A percentile compares a stretch with the other conserved stretches of the same genome.
Conservation (phyloP, 2,113 vertebrate genomes). For the Pseudonaja textilis region DNA sequence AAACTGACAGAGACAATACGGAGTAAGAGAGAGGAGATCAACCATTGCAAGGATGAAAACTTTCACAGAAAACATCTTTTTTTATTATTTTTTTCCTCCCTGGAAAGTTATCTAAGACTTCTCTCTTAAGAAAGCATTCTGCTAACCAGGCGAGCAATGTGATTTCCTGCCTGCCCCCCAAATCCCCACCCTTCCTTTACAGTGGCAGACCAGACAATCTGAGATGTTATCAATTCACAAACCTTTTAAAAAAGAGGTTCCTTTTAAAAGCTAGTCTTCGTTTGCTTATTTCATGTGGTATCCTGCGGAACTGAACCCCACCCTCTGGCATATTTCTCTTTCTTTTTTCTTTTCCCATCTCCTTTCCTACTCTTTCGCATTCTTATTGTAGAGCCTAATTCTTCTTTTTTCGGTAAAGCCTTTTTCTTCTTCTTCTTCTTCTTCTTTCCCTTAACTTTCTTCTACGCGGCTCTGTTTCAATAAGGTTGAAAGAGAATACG, state of each 20-base stretch:
- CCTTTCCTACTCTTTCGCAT: slow-evolving; percentile 42
- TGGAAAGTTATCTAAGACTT: neutral
- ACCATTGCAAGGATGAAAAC: neutral
- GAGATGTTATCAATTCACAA: slow-evolving; percentile 73
- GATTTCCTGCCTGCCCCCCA: slow-evolving; percentile 57
- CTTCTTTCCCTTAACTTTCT: slow-evolving; percentile 5
- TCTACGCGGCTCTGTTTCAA: neutral
- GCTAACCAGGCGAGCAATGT: slow-evolving; percentile 23
- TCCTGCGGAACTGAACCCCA: slow-evolving; percentile 59
- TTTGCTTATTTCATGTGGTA: slow-evolving; percentile 73
- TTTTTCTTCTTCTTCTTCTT: neutral
- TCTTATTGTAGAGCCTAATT: slow-evolving; percentile 52
- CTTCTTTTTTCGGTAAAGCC: neutral
- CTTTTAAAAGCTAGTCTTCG: slow-evolving; percentile 71
- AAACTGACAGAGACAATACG: neutral
- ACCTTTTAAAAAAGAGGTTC: slow-evolving; percentile 61
- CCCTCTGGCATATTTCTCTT: slow-evolving; percentile 46
- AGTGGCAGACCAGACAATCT: slow-evolving; percentile 67
- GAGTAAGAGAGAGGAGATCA: neutral
- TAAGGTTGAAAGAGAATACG: neutral
- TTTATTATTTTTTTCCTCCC: neutral
- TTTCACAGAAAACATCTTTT: neutral
- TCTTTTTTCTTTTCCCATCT: neutral
- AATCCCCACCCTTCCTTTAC: slow-evolving; percentile 40
- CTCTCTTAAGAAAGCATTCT: slow-evolving; percentile 31